Conservation (phyloP, 2,113 vertebrate species). For the Steatornis caripensis region DNA sequence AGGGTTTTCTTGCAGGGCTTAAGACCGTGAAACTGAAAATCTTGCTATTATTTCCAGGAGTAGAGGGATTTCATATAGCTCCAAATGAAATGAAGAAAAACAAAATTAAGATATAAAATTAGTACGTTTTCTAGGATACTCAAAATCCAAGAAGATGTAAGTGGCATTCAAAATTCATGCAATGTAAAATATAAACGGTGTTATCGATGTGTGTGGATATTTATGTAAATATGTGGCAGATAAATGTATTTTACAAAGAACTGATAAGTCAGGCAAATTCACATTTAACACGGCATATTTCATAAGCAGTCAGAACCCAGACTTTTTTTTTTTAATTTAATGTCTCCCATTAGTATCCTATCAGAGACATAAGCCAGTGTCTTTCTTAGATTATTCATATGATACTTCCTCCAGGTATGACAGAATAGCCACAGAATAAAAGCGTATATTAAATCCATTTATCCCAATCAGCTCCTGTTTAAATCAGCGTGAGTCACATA, state of each 20-base stretch:
- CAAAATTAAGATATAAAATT: not conserved
- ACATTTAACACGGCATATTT: slow-evolving; percentile 30
- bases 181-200: not conserved
- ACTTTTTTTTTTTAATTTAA: slow-evolving; percentile 10
- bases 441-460: slow-evolving; percentile 73
- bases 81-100: not conserved
- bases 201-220: not conserved
- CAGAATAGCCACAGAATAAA: slow-evolving; percentile 72
- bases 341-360: slow-evolving; percentile 64
- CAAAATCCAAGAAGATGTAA: not conserved
- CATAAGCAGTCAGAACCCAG: not conserved
- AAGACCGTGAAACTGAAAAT: not conserved
- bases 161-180: not conserved
- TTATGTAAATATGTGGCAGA: not conserved
- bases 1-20: not conserved
- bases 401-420: slow-evolving; percentile 65
- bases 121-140: not conserved
- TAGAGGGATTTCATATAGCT: not conserved
- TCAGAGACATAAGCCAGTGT: slow-evolving; percentile 64
- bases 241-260: not conserved
- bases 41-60: not conserved
- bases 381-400: slow-evolving; percentile 68
- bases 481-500: slow-evolving; percentile 61
- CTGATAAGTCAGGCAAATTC: not conserved
- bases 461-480: slow-evolving; percentile 73